These are phyloP conservation scores for Heteronetta atricapilla DNA, from an alignment of 2,113 vertebrate species.

Conservation along the genomic window DNA sequence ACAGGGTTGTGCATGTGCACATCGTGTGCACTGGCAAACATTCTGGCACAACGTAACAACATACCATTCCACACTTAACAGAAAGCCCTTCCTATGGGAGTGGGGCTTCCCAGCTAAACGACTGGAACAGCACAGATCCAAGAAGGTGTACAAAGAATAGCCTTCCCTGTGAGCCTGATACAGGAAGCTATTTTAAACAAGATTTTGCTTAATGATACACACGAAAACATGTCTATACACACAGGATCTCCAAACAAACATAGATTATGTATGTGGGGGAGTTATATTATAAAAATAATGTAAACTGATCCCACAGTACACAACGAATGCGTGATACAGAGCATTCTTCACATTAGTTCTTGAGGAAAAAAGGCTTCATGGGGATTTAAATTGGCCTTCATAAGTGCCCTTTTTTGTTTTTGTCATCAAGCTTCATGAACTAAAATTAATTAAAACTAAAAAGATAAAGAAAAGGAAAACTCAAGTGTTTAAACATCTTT, in stretches of 20 bases:
- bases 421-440: neutral
- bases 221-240: neutral
- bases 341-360: neutral
- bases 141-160: neutral
- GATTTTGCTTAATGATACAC: neutral
- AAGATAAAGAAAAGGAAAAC: constrained; percentile 55
- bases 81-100: neutral
- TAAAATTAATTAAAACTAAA: constrained; percentile 31
- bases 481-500: constrained; percentile 57
- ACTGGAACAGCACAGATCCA: neutral
- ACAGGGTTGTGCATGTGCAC: neutral
- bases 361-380: neutral
- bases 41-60: neutral
- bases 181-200: neutral
- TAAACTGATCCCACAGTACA: neutral
- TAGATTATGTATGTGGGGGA: neutral
- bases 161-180: neutral
- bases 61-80: neutral
- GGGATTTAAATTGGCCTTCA: neutral
- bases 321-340: neutral
- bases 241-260: neutral
- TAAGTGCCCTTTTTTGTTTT: neutral
- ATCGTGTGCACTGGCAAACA: neutral
- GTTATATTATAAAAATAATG: neutral
- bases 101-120: neutral